A percentile compares a stretch with the other conserved stretches of the same genome.
phyloP scores from a whole-genome alignment of 2,888 invertebrate species.

The Idaea straminata region DNA sequence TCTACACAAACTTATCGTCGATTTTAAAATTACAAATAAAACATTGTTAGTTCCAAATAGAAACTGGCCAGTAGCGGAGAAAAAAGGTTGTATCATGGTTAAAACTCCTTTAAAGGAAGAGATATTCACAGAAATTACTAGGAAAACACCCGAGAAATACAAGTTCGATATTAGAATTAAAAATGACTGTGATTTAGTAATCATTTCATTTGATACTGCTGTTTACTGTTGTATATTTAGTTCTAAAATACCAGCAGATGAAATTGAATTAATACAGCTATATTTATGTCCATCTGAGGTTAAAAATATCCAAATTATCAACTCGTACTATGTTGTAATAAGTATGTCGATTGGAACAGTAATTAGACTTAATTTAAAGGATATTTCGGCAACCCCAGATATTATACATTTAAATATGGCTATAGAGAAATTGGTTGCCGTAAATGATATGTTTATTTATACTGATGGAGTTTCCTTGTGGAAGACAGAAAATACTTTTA shows the following conservation, averaged over 20 bases:
- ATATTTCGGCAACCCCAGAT: conserved; percentile 27
- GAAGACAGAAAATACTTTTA: conserved; percentile 49
- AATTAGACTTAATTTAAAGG: conserved; percentile 25
- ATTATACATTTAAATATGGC: conserved; percentile 57
- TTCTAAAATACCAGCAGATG: conserved; percentile 30
- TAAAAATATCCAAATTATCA: conserved; percentile 42
- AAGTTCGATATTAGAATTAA: conserved; percentile 7
- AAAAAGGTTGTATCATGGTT: background rate
- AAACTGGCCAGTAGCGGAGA: conserved; percentile 22
- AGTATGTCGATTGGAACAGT: background rate
- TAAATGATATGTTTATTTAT: conserved; percentile 48
- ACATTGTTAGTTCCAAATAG: conserved; percentile 27
- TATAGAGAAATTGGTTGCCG: conserved; percentile 43
- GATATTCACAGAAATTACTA: background rate
- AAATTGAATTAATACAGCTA: conserved; percentile 41
- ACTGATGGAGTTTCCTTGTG: conserved; percentile 62
- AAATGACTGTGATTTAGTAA: conserved; percentile 31
- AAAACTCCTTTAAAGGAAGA: background rate
- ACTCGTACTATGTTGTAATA: conserved; percentile 9
- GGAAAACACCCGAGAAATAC: background rate
- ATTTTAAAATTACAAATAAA: conserved; percentile 43
- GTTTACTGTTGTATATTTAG: conserved; percentile 47
- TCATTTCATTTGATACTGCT: conserved; percentile 49
- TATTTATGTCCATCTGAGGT: conserved; percentile 58
- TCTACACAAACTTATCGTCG: conserved; percentile 44